A percentile compares a stretch with the other conserved stretches of the same genome.
Conservation (phyloP, 2,113 vertebrate species). For the Fregata magnificens region DNA sequence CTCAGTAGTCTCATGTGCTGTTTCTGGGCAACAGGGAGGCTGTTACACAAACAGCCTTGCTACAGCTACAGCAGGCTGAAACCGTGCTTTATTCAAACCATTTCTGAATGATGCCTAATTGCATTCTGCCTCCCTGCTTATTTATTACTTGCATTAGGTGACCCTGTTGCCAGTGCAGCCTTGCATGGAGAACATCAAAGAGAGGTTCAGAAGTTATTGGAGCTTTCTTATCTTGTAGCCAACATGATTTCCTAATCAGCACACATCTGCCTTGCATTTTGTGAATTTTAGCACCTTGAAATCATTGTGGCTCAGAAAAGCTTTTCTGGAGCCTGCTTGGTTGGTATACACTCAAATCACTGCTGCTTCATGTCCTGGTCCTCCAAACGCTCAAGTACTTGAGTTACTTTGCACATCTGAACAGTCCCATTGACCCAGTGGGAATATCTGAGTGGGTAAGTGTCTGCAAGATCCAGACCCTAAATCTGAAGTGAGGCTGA, state of each 20-base stretch:
- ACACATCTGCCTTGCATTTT: constrained; percentile 21
- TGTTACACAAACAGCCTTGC: not conserved
- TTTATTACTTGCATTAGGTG: not conserved
- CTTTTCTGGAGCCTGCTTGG: not conserved
- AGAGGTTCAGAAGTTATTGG: not conserved
- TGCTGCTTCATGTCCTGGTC: not conserved
- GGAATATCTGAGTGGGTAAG: not conserved
- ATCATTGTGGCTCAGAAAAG: not conserved
- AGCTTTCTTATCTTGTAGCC: not conserved
- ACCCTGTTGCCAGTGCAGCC: not conserved
- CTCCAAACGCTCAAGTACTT: not conserved
- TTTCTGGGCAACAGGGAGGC: constrained; percentile 29
- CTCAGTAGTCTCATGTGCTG: not conserved
- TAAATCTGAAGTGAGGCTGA: not conserved
- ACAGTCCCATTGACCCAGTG: not conserved
- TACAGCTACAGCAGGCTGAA: not conserved
- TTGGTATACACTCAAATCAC: not conserved
- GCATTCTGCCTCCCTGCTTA: not conserved
- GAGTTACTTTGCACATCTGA: not conserved
- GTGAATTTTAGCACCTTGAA: constrained; percentile 10
- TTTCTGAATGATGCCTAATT: not conserved
- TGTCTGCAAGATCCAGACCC: not conserved
- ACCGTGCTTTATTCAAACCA: not conserved
- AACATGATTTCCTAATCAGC: not conserved
- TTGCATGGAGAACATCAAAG: not conserved